Conservation (phyloP, 2,888 invertebrate species). For the Drosophila pseudotakahashii region DNA sequence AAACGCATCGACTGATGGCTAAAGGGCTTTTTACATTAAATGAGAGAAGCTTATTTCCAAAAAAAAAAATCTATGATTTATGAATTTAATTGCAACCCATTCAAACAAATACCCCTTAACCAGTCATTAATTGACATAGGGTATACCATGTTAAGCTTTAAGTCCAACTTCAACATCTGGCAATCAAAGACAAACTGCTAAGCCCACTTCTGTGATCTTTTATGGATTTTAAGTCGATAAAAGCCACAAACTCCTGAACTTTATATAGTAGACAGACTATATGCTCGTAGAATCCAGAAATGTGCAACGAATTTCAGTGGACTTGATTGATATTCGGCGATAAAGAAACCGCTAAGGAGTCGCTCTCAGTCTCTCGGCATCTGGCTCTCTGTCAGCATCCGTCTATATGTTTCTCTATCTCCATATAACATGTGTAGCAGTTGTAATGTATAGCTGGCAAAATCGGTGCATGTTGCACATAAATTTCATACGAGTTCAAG, state of each 20-base stretch:
- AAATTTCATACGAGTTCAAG: conserved; percentile 76
- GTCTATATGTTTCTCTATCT: conserved; percentile 29
- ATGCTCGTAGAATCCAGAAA: conserved; percentile 18
- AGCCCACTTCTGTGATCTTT: conserved; percentile 12
- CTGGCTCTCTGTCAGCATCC: conserved; percentile 11
- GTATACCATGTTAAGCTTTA: background rate
- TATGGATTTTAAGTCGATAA: conserved; percentile 41
- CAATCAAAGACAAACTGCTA: conserved; percentile 4
- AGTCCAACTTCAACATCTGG: background rate
- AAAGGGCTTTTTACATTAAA: background rate
- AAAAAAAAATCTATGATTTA: background rate
- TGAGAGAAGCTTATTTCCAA: background rate
- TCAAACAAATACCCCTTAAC: background rate
- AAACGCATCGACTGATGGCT: background rate
- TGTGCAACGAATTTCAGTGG: conserved; percentile 57
- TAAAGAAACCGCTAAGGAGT: conserved; percentile 68
- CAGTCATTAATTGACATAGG: background rate
- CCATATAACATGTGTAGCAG: conserved; percentile 52
- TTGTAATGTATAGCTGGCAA: conserved; percentile 67
- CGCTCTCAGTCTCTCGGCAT: conserved; percentile 12
- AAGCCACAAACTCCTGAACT: conserved; percentile 72
- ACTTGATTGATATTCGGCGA: conserved; percentile 75
- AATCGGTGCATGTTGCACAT: conserved; percentile 74
- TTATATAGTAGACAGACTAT: conserved; percentile 66
- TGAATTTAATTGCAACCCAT: background rate